These are phyloP conservation scores for Picathartes gymnocephalus DNA, from an alignment of 2,113 vertebrate genomes.

Conservation along the genomic window DNA sequence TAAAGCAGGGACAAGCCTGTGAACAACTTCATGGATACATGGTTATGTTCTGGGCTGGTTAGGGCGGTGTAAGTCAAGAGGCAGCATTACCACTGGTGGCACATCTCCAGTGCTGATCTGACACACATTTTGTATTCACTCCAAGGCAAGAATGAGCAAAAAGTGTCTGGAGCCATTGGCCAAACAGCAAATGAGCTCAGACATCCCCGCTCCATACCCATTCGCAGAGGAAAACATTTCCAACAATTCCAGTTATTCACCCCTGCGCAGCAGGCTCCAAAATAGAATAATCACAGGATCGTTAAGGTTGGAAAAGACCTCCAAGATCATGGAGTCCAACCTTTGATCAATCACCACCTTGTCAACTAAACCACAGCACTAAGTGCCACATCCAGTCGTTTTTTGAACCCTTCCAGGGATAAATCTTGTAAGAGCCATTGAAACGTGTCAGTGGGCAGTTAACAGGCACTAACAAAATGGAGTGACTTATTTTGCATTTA, in stretches of 20 bases:
- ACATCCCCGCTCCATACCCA: neutral
- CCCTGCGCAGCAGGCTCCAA: neutral
- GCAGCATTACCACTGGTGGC: neutral
- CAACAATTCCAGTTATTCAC: neutral
- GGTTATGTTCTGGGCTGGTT: neutral
- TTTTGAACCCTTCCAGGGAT: neutral
- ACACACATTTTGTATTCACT: neutral
- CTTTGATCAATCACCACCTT: neutral
- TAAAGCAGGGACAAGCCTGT: neutral
- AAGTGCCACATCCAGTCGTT: neutral
- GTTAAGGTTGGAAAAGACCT: neutral
- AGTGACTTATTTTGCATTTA: neutral
- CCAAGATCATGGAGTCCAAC: rapidly evolving
- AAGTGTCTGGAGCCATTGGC: neutral
- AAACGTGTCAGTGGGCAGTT: neutral
- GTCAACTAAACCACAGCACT: neutral
- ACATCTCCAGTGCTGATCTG: neutral
- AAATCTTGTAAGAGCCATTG: neutral
- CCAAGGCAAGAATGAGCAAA: neutral
- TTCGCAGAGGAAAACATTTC: neutral
- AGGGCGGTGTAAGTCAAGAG: neutral
- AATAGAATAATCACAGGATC: neutral
- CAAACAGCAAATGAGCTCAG: neutral
- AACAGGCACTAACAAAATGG: neutral
- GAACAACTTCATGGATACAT: neutral